Evolutionary conservation across 2,113 vertebrate genomes (phyloP), one percentile per base, ranked within the genome.

Genomic region (Ctenodactylus gundi): DNA sequence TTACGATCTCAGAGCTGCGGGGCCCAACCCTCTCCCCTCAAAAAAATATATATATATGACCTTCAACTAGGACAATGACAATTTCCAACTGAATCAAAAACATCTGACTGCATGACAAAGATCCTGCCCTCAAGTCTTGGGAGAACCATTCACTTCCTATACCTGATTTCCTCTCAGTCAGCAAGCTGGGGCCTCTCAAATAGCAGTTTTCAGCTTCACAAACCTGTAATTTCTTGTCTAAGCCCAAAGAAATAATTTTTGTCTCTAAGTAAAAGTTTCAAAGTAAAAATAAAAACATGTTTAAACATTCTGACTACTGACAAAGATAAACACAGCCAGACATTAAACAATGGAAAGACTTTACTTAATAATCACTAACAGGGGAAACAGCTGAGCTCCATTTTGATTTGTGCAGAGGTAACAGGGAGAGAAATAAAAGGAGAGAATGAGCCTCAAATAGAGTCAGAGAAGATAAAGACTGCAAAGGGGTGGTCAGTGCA

Each of bases 61-160:
- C 65, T 93, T 97, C 23, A 94, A 0, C 75, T 91, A 91, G 20
- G 64, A 20, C 4, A n/a, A 46, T 68, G 68, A 83, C 87, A 93
- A 81, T 88, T 92, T 90, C 94, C 75, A 90, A 84, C 20, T 95
- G 91, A 89, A 94, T 97, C 97, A 98, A 96, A 97, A 81, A 86
- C 98, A 97, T 87, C 70, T 98, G 98, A 98, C 91, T 96, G 82
- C 12, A 95, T 98, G 98, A 98, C 97, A 93, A 97, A 97, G 6
- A 72, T 62, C 68, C 67, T 91, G 94, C 95, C 96, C 89, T 89
- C 84, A 80, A 58, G 60, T 81, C 84, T 49, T 96, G 94, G 93
- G 94, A 87, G 57, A 97, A 97, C 84, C 34, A 92, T 82, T 83
- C 81, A 90, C 39, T 96, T 95, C 29, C 68, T 1, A 1, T n/a